phyloP scores from a whole-genome alignment of 2,113 vertebrate genomes.

The Takifugu flavidus region DNA sequence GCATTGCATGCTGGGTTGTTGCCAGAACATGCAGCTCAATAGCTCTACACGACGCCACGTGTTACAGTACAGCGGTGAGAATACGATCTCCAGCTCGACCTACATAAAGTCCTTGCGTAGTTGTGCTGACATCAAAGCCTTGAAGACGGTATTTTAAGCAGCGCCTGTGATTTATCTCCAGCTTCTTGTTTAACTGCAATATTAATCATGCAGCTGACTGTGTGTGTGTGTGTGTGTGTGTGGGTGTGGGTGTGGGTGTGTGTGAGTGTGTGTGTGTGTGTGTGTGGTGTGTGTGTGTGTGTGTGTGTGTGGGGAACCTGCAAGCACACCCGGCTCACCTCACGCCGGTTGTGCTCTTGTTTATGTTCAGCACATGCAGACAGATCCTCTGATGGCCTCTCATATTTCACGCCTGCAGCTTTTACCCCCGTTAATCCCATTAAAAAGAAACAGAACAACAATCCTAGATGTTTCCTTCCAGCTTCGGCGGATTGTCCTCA shows the following conservation, averaged over 20 bases:
- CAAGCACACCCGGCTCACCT: constrained; percentile 51
- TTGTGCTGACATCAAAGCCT: constrained; percentile 62
- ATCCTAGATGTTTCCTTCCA: not conserved
- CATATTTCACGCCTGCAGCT: not conserved
- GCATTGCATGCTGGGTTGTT: not conserved
- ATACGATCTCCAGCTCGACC: constrained; percentile 63
- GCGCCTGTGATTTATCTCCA: constrained; percentile 66
- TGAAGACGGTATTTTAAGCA: constrained; percentile 65
- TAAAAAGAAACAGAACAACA: too few relatives aligned
- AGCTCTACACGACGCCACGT: not conserved
- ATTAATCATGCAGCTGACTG: constrained; percentile 68
- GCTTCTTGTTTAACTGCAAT: constrained; percentile 58
- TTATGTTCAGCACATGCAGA: constrained; percentile 9
- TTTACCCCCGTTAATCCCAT: too few relatives aligned
- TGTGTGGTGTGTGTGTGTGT: too few relatives aligned
- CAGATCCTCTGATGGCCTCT: not conserved
- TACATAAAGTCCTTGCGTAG: constrained; percentile 65
- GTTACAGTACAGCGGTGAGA: constrained; percentile 19
- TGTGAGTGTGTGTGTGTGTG: too few relatives aligned
- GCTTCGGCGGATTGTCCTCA: constrained; percentile 39
- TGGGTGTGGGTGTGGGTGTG: not conserved
- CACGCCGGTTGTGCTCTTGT: constrained; percentile 31
- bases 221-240: constrained; percentile 3
- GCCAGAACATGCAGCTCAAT: not conserved
- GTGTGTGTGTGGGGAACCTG: constrained; percentile 46